Conservation (phyloP, 2,113 vertebrate species). For the Coreoperca whiteheadi region DNA sequence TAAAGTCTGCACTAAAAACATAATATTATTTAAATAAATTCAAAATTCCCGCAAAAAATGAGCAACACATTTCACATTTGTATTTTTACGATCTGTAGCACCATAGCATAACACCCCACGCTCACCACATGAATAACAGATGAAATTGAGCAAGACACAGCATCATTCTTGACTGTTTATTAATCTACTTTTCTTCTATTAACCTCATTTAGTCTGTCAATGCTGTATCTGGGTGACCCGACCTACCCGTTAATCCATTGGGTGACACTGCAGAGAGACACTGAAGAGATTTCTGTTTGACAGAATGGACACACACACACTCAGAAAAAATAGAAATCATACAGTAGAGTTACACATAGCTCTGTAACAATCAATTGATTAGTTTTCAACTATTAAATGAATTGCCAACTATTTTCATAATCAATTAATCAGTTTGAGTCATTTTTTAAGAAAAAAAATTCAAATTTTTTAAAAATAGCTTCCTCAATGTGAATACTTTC, state of each 20-base stretch:
- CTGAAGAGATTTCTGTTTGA: neutral
- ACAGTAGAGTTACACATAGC: neutral
- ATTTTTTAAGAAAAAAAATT: no score
- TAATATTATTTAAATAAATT: neutral
- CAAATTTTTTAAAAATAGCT: no score
- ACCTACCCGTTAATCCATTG: neutral
- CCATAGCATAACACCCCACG: neutral
- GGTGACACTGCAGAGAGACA: neutral
- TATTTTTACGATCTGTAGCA: neutral
- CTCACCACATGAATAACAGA: neutral
- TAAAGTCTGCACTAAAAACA: neutral
- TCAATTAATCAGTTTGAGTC: no score
- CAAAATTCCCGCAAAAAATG: no score
- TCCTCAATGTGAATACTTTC: no score
- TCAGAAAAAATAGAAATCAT: neutral
- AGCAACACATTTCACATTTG: neutral
- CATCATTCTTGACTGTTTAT: neutral
- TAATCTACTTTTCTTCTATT: constrained; percentile 11
- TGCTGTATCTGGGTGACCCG: neutral
- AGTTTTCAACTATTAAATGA: no score
- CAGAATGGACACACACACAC: no score
- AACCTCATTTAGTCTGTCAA: neutral
- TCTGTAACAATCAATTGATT: no score
- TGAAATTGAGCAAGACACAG: neutral
- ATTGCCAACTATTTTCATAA: no score